Conservation (phyloP, 2,113 vertebrate genomes). For the Malurus cyaneus region DNA sequence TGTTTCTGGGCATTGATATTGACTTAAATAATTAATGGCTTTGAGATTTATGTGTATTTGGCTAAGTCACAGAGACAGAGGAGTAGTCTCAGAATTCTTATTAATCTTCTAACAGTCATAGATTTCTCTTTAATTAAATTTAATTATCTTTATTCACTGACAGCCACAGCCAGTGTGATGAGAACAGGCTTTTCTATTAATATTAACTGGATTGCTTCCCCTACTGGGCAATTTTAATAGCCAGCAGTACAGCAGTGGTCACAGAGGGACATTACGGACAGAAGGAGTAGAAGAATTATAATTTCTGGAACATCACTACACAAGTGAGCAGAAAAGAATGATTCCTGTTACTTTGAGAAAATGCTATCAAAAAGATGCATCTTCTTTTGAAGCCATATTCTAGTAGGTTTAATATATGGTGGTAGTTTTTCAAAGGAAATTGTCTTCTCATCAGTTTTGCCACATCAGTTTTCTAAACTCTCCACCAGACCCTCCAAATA, state of each 20-base stretch:
- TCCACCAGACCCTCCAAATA: not conserved
- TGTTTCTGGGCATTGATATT: not conserved
- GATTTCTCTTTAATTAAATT: not conserved
- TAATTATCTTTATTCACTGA: not conserved
- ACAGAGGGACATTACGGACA: not conserved
- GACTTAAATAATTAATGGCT: not conserved
- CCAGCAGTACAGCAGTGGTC: not conserved
- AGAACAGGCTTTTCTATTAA: not conserved
- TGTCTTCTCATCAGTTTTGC: not conserved
- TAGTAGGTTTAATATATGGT: not conserved
- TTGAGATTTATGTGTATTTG: not conserved
- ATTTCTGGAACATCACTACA: not conserved
- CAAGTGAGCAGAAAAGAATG: not conserved
- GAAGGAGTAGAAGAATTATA: not conserved
- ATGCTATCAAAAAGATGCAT: not conserved
- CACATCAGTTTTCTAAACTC: not conserved
- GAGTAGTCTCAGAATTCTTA: not conserved
- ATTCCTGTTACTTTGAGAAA: not conserved
- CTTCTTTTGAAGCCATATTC: not conserved
- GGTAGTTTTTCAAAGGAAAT: not conserved
- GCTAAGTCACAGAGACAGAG: not conserved
- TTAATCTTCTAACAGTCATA: not conserved
- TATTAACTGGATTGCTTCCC: not conserved
- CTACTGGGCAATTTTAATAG: not conserved
- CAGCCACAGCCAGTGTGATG: not conserved